These are phyloP conservation scores for Pungitius pungitius DNA, from an alignment of 2,113 vertebrate genomes.

Conservation along the genomic window DNA sequence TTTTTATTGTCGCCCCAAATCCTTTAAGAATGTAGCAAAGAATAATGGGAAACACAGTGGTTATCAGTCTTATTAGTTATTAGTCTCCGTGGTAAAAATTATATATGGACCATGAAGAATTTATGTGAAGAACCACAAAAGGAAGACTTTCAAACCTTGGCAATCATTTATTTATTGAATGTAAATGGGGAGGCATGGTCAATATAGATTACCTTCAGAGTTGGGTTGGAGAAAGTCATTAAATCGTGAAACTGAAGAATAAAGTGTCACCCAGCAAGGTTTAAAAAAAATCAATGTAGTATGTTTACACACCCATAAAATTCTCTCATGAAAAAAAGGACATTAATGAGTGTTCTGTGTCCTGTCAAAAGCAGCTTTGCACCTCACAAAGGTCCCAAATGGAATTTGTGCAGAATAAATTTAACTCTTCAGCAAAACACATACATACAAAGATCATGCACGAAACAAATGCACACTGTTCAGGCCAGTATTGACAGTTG, in stretches of 20 bases:
- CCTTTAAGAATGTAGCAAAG: slow-evolving; percentile 44
- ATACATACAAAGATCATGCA: neutral
- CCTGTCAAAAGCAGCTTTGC: neutral
- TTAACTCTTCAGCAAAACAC: neutral
- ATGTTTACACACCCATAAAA: slow-evolving; percentile 1
- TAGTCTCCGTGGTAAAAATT: slow-evolving; percentile 47
- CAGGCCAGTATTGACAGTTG: neutral
- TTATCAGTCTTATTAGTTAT: slow-evolving; percentile 43
- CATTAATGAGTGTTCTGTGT: neutral
- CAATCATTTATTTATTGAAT: slow-evolving; percentile 55
- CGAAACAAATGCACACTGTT: neutral
- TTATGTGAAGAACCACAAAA: slow-evolving; percentile 40
- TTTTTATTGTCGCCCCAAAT: slow-evolving; percentile 66
- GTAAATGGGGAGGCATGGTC: slow-evolving; percentile 37
- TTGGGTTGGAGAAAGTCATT: slow-evolving; percentile 13
- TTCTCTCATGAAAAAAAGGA: slow-evolving; percentile 8
- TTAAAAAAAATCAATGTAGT: neutral
- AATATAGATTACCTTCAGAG: slow-evolving; percentile 34
- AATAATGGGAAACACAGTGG: slow-evolving; percentile 20
- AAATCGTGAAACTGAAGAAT: slow-evolving; percentile 26
- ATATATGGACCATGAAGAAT: slow-evolving; percentile 58
- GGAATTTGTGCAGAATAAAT: slow-evolving; percentile 9
- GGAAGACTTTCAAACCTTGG: slow-evolving; percentile 42
- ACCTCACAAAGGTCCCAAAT: neutral
- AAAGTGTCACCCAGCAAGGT: neutral